phyloP scores from a whole-genome alignment of 2,113 vertebrate genomes.

The Sinocyclocheilus anophthalmus region DNA sequence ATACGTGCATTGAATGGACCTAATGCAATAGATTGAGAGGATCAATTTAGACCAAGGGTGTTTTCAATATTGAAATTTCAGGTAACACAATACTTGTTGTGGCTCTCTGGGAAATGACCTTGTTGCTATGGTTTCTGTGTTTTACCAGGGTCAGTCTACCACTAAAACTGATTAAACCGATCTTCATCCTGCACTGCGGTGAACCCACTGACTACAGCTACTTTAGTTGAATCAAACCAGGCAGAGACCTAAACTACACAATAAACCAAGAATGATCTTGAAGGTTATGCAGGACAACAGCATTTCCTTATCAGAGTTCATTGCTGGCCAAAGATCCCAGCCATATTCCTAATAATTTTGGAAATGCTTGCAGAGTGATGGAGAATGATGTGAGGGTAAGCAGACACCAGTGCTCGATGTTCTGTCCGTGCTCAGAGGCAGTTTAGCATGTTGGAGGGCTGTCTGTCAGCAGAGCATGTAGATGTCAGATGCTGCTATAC shows the following conservation, averaged over 20 bases:
- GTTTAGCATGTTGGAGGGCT: not conserved
- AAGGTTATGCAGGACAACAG: not conserved
- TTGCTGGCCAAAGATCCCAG: too few relatives aligned
- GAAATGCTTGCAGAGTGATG: not conserved
- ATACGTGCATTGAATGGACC: conserved; percentile 6
- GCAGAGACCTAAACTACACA: too few relatives aligned
- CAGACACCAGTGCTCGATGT: not conserved
- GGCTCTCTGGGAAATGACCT: not conserved
- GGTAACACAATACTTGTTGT: not conserved
- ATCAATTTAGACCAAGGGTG: conserved; percentile 24
- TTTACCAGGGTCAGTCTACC: not conserved
- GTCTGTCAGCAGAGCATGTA: conserved; percentile 23
- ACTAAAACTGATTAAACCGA: conserved; percentile 22
- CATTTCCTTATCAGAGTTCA: too few relatives aligned
- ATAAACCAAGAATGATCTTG: not conserved
- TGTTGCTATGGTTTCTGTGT: conserved; percentile 32
- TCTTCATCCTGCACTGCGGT: not conserved
- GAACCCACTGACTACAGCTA: not conserved
- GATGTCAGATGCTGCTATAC: conserved; percentile 20
- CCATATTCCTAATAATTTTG: not conserved
- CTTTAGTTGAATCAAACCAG: conserved; percentile 11
- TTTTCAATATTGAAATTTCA: not conserved
- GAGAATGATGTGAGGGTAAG: not conserved
- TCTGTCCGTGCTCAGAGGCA: not conserved
- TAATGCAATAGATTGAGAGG: conserved; percentile 17